Evolutionary conservation across 1,140 invertebrate genomes (phyloP).

Genomic region (Prorops nasuta): DNA sequence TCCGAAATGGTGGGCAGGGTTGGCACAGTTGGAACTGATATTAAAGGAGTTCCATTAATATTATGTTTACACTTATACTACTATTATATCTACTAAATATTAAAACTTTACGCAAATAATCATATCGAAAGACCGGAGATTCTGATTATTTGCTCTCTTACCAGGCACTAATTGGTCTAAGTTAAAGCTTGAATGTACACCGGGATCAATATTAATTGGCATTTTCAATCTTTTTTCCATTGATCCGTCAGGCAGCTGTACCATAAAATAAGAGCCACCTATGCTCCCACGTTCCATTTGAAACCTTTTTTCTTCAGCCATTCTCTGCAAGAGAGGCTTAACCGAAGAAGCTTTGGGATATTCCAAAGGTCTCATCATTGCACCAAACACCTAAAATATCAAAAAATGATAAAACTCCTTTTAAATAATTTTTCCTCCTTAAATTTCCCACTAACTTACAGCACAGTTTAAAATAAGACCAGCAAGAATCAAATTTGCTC

Average conservation of each 20-base stretch:
- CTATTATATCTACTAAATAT: no score
- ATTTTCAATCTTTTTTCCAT: conserved; percentile 84
- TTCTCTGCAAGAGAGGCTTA: conserved; percentile 79
- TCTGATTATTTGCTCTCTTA: conserved; percentile 51
- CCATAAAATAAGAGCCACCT: conserved; percentile 86
- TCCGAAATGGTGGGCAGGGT: conserved; percentile 86
- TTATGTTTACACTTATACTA: no score
- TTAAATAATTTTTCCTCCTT: conserved; percentile 16
- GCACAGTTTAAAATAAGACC: conserved; percentile 90
- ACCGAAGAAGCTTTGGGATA: conserved; percentile 70
- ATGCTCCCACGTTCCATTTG: conserved; percentile 86
- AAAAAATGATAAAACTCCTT: conserved; percentile 73
- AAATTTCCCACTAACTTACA: no score
- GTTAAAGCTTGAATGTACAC: conserved; percentile 88
- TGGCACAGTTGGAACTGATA: conserved; percentile 74
- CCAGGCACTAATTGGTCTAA: conserved; percentile 74
- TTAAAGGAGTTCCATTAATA: conserved; percentile 63
- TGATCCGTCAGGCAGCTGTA: conserved; percentile 83
- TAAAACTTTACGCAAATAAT: no score
- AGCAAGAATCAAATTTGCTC: conserved; percentile 86
- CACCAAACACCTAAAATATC: conserved; percentile 73
- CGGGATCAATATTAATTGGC: conserved; percentile 88
- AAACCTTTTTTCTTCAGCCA: conserved; percentile 87
- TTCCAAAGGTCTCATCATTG: conserved; percentile 90
- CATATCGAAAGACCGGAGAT: no score